Evolutionary conservation across 2,888 invertebrate species (phyloP).

Genomic region (Synanthedon tipuliformis): DNA sequence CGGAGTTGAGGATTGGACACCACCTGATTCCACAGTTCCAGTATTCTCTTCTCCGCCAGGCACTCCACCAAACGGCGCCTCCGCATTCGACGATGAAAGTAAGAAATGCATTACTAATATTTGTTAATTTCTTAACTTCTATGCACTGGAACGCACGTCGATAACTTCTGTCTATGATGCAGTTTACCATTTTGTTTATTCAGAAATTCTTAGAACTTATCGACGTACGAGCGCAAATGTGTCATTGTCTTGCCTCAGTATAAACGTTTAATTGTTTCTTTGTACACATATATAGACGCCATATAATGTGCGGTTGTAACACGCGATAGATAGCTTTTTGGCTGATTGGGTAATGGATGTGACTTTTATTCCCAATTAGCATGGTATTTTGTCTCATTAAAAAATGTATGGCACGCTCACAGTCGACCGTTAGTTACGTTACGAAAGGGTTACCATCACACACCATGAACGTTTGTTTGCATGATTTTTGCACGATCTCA

Average conservation of each 20-base stretch:
- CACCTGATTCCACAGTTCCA: constrained; percentile 81
- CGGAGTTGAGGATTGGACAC: constrained; percentile 75
- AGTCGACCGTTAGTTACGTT: constrained; percentile 14
- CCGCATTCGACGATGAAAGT: constrained; percentile 39
- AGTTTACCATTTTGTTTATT: neutral
- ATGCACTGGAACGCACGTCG: constrained; percentile 2
- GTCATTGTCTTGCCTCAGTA: constrained; percentile 17
- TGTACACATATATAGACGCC: constrained; percentile 17
- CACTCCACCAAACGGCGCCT: constrained; percentile 24
- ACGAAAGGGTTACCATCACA: neutral
- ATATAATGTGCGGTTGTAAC: constrained; percentile 21
- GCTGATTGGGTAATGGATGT: constrained; percentile 43
- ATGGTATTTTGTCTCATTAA: constrained; percentile 21
- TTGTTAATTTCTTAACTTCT: constrained; percentile 7
- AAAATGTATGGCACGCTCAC: constrained; percentile 24
- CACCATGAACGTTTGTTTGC: constrained; percentile 14
- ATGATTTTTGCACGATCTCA: constrained; percentile 15
- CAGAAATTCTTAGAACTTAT: constrained; percentile 15
- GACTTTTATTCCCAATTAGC: constrained; percentile 41
- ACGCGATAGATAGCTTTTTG: constrained; percentile 37
- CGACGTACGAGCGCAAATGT: constrained; percentile 16
- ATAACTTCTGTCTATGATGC: neutral
- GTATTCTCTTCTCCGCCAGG: constrained; percentile 80
- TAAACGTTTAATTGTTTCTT: constrained; percentile 1
- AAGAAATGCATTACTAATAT: constrained; percentile 14